A percentile compares a stretch with the other conserved stretches of the same genome.
phyloP scores from a whole-genome alignment of 2,113 vertebrate species.

The Turnix velox region DNA sequence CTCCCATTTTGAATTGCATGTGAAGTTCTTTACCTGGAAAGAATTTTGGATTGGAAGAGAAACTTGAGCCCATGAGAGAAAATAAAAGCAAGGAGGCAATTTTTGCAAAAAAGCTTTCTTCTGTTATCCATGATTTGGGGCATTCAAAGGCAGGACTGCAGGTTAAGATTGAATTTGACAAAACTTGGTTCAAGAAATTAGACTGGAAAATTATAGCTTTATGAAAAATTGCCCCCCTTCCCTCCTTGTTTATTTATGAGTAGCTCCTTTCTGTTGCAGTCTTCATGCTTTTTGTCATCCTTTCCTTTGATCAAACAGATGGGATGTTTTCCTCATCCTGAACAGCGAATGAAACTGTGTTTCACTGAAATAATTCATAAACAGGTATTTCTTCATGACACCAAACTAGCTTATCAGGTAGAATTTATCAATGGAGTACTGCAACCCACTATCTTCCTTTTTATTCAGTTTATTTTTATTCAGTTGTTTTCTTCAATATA shows the following conservation, averaged over 20 bases:
- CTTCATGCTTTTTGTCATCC: background rate
- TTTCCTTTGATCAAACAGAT: background rate
- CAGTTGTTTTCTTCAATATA: background rate
- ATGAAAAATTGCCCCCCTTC: background rate
- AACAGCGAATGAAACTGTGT: background rate
- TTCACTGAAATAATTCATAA: background rate
- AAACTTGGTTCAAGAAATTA: background rate
- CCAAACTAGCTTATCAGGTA: background rate
- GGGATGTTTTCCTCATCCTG: background rate
- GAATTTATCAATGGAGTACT: background rate
- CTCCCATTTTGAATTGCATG: background rate
- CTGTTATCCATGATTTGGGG: background rate
- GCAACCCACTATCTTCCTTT: background rate
- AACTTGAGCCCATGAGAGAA: background rate
- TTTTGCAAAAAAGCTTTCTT: background rate
- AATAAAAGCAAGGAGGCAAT: background rate
- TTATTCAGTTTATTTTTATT: background rate
- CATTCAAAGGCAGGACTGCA: background rate
- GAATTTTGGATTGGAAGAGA: background rate
- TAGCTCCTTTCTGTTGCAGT: background rate
- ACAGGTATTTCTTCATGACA: background rate
- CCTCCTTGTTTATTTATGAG: background rate
- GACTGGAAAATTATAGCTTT: background rate
- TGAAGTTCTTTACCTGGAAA: background rate
- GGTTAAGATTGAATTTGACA: background rate